Conservation (phyloP, 2,888 invertebrate genomes). For the Conchocele bisecta region DNA sequence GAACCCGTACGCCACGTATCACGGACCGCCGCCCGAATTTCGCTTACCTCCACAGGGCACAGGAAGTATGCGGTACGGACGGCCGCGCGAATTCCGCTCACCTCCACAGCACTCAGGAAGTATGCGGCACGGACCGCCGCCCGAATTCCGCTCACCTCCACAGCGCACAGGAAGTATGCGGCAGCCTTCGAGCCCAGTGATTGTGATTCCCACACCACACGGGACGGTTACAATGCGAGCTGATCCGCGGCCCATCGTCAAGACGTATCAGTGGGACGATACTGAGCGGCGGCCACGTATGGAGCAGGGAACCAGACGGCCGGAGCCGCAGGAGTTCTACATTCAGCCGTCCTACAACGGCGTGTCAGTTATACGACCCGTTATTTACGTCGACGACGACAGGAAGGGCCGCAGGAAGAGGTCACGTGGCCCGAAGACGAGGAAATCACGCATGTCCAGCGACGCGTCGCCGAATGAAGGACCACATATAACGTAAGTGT, state of each 20-base stretch:
- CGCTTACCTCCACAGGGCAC: slow-evolving; percentile 1
- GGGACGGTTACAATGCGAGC: slow-evolving; percentile 49
- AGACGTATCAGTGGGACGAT: slow-evolving; percentile 22
- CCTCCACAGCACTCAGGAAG: not conserved
- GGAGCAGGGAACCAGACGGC: slow-evolving; percentile 8
- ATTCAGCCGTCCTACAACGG: slow-evolving; percentile 53
- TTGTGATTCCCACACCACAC: slow-evolving; percentile 29
- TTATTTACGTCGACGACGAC: slow-evolving; percentile 47
- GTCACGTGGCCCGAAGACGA: slow-evolving; percentile 31
- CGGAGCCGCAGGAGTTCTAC: slow-evolving; percentile 33
- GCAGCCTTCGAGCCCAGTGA: slow-evolving; percentile 39
- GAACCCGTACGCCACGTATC: slow-evolving; percentile 45
- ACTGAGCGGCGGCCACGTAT: slow-evolving; percentile 6
- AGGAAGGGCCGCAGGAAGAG: slow-evolving; percentile 13
- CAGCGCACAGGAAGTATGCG: slow-evolving; percentile 22
- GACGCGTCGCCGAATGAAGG: slow-evolving; percentile 18
- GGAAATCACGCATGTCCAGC: slow-evolving; percentile 38
- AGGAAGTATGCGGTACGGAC: slow-evolving; percentile 9
- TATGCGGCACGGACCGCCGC: not conserved
- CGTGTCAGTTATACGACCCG: slow-evolving; percentile 49
- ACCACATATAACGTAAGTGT: slow-evolving; percentile 34
- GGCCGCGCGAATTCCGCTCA: slow-evolving; percentile 30
- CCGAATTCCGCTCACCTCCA: not conserved
- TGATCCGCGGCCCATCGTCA: slow-evolving; percentile 48
- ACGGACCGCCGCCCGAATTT: slow-evolving; percentile 44